Conservation (phyloP, 2,113 vertebrate genomes). For the Astatoreochromis straeleni region DNA sequence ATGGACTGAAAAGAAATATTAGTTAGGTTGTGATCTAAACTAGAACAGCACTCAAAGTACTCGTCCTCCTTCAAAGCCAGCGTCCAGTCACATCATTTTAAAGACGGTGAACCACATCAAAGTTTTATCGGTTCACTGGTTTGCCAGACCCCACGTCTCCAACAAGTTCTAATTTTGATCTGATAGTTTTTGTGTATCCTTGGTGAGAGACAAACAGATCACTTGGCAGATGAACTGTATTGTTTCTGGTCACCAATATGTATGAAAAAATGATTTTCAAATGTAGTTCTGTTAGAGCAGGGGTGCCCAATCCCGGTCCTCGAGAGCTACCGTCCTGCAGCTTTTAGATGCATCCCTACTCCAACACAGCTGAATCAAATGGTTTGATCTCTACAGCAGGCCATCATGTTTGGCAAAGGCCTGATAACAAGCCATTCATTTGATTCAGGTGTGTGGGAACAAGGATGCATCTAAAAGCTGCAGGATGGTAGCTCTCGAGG, state of each 20-base stretch:
- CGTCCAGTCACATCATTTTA: not conserved
- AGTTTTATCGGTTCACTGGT: not conserved
- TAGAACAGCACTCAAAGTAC: not conserved
- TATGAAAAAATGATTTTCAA: not conserved
- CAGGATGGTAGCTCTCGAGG: too few species aligned
- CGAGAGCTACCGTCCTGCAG: too few species aligned
- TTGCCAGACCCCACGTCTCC: not conserved
- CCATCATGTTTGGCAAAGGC: too few species aligned
- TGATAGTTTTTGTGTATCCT: not conserved
- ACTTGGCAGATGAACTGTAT: not conserved
- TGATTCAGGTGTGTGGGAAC: too few species aligned
- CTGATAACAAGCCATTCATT: too few species aligned
- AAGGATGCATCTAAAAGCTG: too few species aligned
- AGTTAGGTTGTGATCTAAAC: not conserved
- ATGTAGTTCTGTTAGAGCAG: not conserved
- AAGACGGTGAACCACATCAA: not conserved
- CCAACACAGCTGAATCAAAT: too few species aligned
- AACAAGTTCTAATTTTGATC: not conserved
- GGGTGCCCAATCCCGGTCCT: too few species aligned
- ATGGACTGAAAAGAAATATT: not conserved
- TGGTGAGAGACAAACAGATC: not conserved
- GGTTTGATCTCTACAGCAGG: too few species aligned
- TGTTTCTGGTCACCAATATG: not conserved
- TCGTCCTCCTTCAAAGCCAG: not conserved
- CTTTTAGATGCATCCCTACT: too few species aligned